A percentile compares a stretch with the other conserved stretches of the same genome.
These are phyloP conservation scores for Lagodon rhomboides DNA, from an alignment of 2,797 vertebrate genomes.

Conservation along the genomic window DNA sequence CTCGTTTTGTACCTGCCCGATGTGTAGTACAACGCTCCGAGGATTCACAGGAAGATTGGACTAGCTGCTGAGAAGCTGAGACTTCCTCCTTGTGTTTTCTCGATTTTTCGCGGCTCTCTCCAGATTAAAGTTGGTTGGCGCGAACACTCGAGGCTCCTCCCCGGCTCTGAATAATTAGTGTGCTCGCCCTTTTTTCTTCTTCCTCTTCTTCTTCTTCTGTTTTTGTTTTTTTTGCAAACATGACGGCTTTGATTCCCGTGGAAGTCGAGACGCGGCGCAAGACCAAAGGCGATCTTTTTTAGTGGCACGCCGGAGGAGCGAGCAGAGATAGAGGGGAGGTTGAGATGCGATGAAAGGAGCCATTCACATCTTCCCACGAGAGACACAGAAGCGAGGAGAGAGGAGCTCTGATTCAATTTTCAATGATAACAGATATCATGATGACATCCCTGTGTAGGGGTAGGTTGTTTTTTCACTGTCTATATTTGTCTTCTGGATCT, in stretches of 20 bases:
- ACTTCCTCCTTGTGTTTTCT: constrained; percentile 9
- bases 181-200: not conserved
- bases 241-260: constrained; percentile 70
- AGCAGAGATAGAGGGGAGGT: constrained; percentile 45
- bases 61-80: constrained; percentile 52
- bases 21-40: not conserved
- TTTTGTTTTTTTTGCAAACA: constrained; percentile 28
- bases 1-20: constrained; percentile 29
- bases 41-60: constrained; percentile 31
- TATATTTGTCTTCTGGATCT: constrained; percentile 32
- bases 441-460: constrained; percentile 76
- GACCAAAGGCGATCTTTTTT: constrained; percentile 67
- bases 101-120: constrained; percentile 12
- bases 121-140: constrained; percentile 47
- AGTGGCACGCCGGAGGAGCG: constrained; percentile 50
- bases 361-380: constrained; percentile 55
- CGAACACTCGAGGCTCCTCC: constrained; percentile 27
- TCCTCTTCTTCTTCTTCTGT: constrained; percentile 20
- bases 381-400: constrained; percentile 38
- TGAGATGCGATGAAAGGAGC: constrained; percentile 69
- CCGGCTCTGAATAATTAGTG: constrained; percentile 35
- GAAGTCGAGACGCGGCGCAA: constrained; percentile 57
- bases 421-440: constrained; percentile 66
- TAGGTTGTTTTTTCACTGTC: constrained; percentile 61
- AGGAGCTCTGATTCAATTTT: constrained; percentile 56